phyloP scores from a whole-genome alignment of 2,113 vertebrate genomes.

The Poeciliopsis retropinna region DNA sequence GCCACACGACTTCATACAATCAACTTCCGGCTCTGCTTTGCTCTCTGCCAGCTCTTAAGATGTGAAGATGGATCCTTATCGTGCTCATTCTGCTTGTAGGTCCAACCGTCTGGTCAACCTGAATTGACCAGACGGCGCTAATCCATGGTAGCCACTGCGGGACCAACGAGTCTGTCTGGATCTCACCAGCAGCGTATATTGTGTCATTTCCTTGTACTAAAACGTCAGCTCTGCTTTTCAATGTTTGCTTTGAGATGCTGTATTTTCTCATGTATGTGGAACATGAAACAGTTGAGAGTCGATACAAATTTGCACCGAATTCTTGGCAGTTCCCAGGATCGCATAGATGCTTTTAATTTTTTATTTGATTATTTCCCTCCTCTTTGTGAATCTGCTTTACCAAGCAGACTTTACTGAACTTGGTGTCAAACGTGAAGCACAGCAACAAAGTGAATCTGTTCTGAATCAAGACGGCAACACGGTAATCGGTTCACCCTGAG shows the following conservation, averaged over 20 bases:
- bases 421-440: no score
- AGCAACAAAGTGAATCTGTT: no score
- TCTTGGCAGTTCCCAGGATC: background rate
- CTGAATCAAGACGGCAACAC: background rate
- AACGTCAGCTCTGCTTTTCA: background rate
- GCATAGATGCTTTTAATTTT: no score
- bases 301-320: background rate
- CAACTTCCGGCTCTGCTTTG: background rate
- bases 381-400: background rate
- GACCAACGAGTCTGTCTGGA: background rate
- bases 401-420: background rate
- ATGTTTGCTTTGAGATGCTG: background rate
- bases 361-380: background rate
- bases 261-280: background rate
- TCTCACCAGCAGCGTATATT: background rate
- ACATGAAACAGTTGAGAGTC: background rate
- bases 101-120: no score
- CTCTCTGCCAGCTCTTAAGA: background rate
- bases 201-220: background rate
- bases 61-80: background rate
- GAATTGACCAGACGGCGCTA: background rate
- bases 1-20: background rate
- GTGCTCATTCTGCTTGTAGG: background rate
- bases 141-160: background rate
- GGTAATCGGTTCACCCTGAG: no score